A percentile compares a stretch with the other conserved stretches of the same genome.
Conservation (phyloP, 2,888 invertebrate genomes). For the Coelopa pilipes region DNA sequence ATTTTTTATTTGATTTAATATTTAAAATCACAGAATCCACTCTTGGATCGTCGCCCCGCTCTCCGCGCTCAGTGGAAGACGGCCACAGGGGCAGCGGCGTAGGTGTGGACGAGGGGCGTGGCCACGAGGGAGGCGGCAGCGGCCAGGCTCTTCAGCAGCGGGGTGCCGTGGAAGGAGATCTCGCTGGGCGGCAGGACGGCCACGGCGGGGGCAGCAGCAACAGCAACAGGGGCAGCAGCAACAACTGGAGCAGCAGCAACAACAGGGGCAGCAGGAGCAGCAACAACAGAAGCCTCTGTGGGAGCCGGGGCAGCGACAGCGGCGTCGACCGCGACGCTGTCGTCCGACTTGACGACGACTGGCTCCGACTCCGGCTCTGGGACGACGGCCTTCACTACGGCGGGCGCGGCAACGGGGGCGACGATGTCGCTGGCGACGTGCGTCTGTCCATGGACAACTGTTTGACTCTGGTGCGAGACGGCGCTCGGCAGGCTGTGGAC, state of each 20-base stretch:
- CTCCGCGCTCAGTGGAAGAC: background rate
- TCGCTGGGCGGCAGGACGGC: slow-evolving; percentile 31
- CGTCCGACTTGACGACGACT: background rate
- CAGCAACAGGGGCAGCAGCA: background rate
- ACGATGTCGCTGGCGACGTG: slow-evolving; percentile 56
- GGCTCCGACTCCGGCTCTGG: slow-evolving; percentile 34
- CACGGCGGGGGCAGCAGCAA: slow-evolving; percentile 4
- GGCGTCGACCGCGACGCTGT: too few species aligned
- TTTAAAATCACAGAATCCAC: slow-evolving; percentile 7
- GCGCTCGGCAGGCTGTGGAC: slow-evolving; percentile 59
- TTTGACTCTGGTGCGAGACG: slow-evolving; percentile 48
- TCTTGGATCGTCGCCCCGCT: background rate
- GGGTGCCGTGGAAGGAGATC: slow-evolving; percentile 32
- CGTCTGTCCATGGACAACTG: slow-evolving; percentile 37
- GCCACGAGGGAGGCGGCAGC: slow-evolving; percentile 17
- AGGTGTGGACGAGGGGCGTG: background rate
- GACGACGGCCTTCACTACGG: slow-evolving; percentile 40
- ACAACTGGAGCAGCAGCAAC: too few species aligned
- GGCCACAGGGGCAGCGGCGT: slow-evolving; percentile 22
- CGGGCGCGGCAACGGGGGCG: background rate
- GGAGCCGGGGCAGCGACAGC: too few species aligned
- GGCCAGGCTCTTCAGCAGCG: slow-evolving; percentile 29
- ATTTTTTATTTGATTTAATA: too few species aligned
- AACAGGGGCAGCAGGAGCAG: background rate
- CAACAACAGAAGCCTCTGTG: background rate